These are phyloP conservation scores for Spermophilus dauricus DNA, from an alignment of 2,113 vertebrate species.

Conservation along the genomic window DNA sequence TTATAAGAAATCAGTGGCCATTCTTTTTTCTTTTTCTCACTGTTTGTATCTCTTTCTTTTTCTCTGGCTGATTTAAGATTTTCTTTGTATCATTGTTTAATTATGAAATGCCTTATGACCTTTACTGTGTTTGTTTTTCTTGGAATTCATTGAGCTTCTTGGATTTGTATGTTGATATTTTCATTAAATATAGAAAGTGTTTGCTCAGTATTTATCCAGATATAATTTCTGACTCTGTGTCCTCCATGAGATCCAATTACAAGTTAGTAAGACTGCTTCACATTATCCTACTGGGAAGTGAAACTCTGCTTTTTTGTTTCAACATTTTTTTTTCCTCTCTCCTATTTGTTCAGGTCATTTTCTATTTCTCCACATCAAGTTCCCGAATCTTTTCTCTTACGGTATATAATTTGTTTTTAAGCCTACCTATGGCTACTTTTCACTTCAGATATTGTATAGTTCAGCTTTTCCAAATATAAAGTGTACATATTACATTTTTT, in stretches of 20 bases:
- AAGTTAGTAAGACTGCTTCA: not conserved
- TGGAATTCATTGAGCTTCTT: not conserved
- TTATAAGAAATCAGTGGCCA: not conserved
- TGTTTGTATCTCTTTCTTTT: not conserved
- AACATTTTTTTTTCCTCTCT: not conserved
- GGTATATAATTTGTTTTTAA: not conserved
- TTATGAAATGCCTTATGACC: not conserved
- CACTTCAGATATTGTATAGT: not conserved
- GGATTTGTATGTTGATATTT: not conserved
- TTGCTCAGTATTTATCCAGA: not conserved
- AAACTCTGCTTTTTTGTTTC: not conserved
- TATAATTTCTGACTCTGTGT: not conserved
- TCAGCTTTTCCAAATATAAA: not conserved
- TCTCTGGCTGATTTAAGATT: not conserved
- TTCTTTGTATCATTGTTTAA: not conserved
- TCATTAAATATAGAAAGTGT: not conserved
- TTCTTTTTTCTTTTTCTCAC: not conserved
- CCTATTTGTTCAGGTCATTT: not conserved
- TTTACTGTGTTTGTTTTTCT: constrained; percentile 19
- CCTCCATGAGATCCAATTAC: not conserved
- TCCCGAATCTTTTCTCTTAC: not conserved
- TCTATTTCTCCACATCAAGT: not conserved
- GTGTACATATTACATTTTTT: not conserved
- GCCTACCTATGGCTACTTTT: not conserved
- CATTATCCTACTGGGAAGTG: not conserved